phyloP scores from a whole-genome alignment of 2,888 invertebrate genomes.

The Autographa pulchrina region DNA sequence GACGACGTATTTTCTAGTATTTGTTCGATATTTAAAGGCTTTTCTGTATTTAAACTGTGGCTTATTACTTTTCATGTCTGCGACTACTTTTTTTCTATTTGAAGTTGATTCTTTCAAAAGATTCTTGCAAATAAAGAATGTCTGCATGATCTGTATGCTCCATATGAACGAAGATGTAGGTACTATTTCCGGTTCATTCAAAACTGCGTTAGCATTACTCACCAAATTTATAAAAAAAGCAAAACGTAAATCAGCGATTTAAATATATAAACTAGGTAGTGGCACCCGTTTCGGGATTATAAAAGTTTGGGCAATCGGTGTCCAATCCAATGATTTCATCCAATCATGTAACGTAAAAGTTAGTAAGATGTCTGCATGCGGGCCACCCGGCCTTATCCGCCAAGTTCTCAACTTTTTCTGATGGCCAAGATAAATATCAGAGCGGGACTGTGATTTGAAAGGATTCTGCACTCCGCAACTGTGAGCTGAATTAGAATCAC shows the following conservation, averaged over 20 bases:
- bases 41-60: slow-evolving; percentile 39
- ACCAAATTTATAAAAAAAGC: slow-evolving; percentile 19
- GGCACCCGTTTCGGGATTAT: slow-evolving; percentile 13
- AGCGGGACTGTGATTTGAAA: slow-evolving; percentile 56
- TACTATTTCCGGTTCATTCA: slow-evolving; percentile 43
- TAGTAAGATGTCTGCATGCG: slow-evolving; percentile 77
- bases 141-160: background rate
- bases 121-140: slow-evolving; percentile 19
- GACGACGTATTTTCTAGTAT: slow-evolving; percentile 44
- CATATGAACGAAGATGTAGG: slow-evolving; percentile 13
- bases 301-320: slow-evolving; percentile 56
- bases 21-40: slow-evolving; percentile 43
- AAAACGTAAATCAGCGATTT: no score
- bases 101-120: slow-evolving; percentile 10
- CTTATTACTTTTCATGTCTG: slow-evolving; percentile 37
- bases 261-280: background rate
- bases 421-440: slow-evolving; percentile 77
- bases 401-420: slow-evolving; percentile 77
- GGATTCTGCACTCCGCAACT: slow-evolving; percentile 51
- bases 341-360: slow-evolving; percentile 83
- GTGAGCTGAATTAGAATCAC: slow-evolving; percentile 32
- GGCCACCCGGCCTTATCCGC: slow-evolving; percentile 74
- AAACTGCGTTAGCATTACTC: slow-evolving; percentile 41
- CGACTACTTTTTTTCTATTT: slow-evolving; percentile 13
- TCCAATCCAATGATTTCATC: slow-evolving; percentile 64